Base-by-base conservation (phyloP, 2,797 vertebrate species). In the Garrulus glandarius region DNA sequence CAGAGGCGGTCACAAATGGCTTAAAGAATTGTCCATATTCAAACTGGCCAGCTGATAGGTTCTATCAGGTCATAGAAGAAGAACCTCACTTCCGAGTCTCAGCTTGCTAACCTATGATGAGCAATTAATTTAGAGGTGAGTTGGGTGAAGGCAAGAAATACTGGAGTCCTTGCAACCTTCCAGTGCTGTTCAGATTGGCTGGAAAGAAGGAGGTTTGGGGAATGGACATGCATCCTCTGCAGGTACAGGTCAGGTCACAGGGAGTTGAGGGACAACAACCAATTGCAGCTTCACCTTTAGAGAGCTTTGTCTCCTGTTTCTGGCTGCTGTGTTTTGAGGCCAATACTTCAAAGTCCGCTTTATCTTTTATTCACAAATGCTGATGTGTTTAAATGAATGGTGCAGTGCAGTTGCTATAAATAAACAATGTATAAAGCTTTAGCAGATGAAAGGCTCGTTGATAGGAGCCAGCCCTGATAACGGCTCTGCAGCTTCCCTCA, bases 401-500 rank as follows among this genome's bases (percentile, higher is more conserved):
- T 95, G 92, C 92, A 88, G 89, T 88, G 92, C 96, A 91, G 89
- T 91, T 82, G 93, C 96, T 96, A 96, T 97, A 97, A 96, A 97
- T 96, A 96, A 95, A 85, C 27, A 68, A 90, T 91, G 92, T 97
- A 97, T 23, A 3, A 95, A 81, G 84, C 90, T 94, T 93, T 87
- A 92, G 91, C 88, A 96, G 91, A 96, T 97, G 95, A 97, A 97
- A 97, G 95, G 75, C 92, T 92, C 39, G 21, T 92, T 97, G 97
- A 92, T 96, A 84, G 93, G 77, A 92, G 65, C 63, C 64, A 19
- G 91, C 89, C 69, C 88, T 88, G 93, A 94, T 93, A 96, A 98
- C 95, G 75, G 69, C 92, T 95, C 79, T 96, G 86, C 95, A 95
- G 97, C 91, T 87, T 95, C 88, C 84, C 74, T 97, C 95, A 95